Base-by-base conservation (phyloP, 2,797 vertebrate genomes). In the Chaetophractus vellerosus region DNA sequence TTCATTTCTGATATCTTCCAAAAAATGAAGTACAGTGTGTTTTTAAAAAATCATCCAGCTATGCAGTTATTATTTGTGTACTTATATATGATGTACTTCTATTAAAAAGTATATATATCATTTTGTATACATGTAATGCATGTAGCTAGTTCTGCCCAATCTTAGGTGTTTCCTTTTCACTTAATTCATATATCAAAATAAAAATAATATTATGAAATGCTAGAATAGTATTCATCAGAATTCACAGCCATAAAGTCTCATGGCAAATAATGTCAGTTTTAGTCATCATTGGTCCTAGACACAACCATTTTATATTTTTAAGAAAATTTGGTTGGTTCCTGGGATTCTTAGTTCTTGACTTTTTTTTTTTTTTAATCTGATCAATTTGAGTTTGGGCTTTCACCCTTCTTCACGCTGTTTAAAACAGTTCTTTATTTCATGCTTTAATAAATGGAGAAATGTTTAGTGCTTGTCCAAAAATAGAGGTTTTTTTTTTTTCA, bases 151-250 rank as follows among this genome's bases (percentile, higher is more conserved):
- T 76, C 9, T 94, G 64, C 10, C 69, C 23, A 33, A 16, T 57
- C 5, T 41, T 52, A 4, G 3, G 7, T 28, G 0, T 79, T 82
- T 69, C 59, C 12, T 88, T 93, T 36, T 72, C 64, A 23, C 66
- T 84, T 78, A 90, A 26, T 75, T 79, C 10, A 74, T 50, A 4
- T 78, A 36, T 87, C 9, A n/a, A 76, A 85, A 50, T 93, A 52
- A 86, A 55, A 89, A 23, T 76, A 28, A 52, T 23, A 50, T 6
- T 31, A 19, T 48, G 38, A 75, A 66, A 81, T 78, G 90, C 36
- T 71, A 33, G 28, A n/a, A 31, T 63, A 84, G 18, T 76, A 1
- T 23, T 57, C 5, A 16, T 69, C 41, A 74, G n/a, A 90, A 61
- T 85, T 88, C 48, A 57, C 0, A 79, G 38, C n/a, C 19, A 1